Conservation (phyloP, 2,888 invertebrate genomes). For the Caenorhabditis parvicauda region DNA sequence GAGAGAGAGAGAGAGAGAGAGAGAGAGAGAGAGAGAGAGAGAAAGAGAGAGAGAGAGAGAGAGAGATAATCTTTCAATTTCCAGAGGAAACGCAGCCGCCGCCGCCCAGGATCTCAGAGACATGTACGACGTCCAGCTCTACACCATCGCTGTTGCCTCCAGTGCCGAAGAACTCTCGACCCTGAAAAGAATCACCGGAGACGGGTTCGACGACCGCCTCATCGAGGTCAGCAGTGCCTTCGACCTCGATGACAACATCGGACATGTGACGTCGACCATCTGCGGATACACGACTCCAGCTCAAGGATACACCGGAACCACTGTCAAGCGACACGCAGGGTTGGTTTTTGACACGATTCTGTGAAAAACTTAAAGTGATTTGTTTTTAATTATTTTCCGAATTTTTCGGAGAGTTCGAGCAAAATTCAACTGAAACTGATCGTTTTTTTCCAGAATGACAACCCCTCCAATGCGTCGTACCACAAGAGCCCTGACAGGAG, state of each 20-base stretch:
- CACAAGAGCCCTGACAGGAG: conserved; percentile 42
- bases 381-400: too few species aligned
- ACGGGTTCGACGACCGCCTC: background rate
- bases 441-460: too few species aligned
- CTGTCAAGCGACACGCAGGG: conserved; percentile 29
- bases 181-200: conserved; percentile 50
- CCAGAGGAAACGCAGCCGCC: conserved; percentile 57
- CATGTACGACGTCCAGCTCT: conserved; percentile 50
- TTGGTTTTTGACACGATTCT: background rate
- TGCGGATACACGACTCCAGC: conserved; percentile 32
- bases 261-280: conserved; percentile 23
- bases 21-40: too few species aligned
- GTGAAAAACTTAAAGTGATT: background rate
- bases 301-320: conserved; percentile 11
- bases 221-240: conserved; percentile 27
- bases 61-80: conserved; percentile 3
- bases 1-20: too few species aligned
- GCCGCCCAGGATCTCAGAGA: conserved; percentile 57
- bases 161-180: conserved; percentile 43
- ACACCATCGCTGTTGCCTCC: conserved; percentile 54
- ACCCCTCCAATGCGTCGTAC: conserved; percentile 37
- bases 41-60: too few species aligned
- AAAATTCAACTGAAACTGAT: too few species aligned
- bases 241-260: conserved; percentile 32
- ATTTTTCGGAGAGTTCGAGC: background rate